Base-by-base conservation (phyloP, 2,797 vertebrate genomes). In the Discoglossus pictus region DNA sequence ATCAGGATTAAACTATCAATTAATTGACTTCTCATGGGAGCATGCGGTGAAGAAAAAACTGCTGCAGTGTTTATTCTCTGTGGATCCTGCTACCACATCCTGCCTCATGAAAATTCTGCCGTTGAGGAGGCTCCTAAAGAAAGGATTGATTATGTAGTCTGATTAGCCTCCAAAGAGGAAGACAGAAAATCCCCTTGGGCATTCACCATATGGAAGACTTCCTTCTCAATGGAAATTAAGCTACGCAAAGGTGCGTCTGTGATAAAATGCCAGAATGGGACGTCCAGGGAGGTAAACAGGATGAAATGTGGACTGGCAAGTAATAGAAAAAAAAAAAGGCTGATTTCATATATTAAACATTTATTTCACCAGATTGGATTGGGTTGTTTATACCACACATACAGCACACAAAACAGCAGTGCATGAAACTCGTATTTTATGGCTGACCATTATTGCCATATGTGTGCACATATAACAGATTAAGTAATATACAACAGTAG, bases 141-240 rank as follows among this genome's bases (percentile, higher is more conserved):
- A 70, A 70, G 51, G 59, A 48, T 70, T 70, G 59, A 70, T 70
- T 70, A 70, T 62, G 43, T 21, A 63, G 67, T 70, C 67, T 70
- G 67, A 70, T 70, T 70, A 70, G 51, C 60, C 67, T 70, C 59
- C 36, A 10, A 62, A 70, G 50, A 63, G 67, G 67, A 70, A 70
- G 59, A 70, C 50, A 62, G 67, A 70, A 70, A 70, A 55, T 70
- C 67, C 67, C 67, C 59, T 46, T 60, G 67, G 46, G 67, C 51
- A 62, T 62, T 70, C 51, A 46, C 50, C 67, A 70, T 62, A 70
- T 70, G 59, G 67, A 70, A 42, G 39, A 61, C 59, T 62, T 70
- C 67, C 59, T 70, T 35, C 40, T 70, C 35, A 53, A 54, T 70
- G 42, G 51, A 70, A 70, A 70, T 70, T 34, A 70, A 55, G 67